Conservation (phyloP, 2,888 invertebrate genomes). For the Scaptodrosophila latifasciaeformis region DNA sequence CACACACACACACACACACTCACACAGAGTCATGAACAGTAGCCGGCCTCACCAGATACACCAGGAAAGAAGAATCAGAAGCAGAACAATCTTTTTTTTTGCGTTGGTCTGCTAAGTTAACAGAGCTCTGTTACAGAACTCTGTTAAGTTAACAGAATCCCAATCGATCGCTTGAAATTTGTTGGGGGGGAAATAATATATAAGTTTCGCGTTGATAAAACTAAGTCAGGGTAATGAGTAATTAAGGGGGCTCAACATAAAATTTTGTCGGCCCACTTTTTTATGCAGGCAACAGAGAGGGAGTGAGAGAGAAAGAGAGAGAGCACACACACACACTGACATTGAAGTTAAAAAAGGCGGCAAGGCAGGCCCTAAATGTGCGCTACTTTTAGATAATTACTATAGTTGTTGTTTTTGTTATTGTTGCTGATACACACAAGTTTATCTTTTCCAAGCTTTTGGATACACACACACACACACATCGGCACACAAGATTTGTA, state of each 20-base stretch:
- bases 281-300: neutral
- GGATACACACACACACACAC: neutral
- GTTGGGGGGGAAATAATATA: no score
- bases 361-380: slow-evolving; percentile 1
- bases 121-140: no score
- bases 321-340: slow-evolving; percentile 1
- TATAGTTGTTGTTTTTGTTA: no score
- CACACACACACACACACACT: slow-evolving; percentile 4
- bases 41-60: slow-evolving; percentile 23
- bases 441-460: slow-evolving; percentile 2
- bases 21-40: slow-evolving; percentile 4
- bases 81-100: no score
- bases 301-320: neutral
- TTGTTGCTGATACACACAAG: neutral
- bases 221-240: slow-evolving; percentile 20
- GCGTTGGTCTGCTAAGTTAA: no score
- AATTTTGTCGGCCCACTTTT: neutral
- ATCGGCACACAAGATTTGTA: neutral
- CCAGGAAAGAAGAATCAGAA: no score
- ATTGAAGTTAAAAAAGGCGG: slow-evolving; percentile 8
- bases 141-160: no score
- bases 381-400: slow-evolving; percentile 10
- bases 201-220: slow-evolving; percentile 4
- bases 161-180: neutral
- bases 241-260: slow-evolving; percentile 8